Conservation (phyloP, 2,113 vertebrate genomes). For the Cyprinodon tularosa region DNA sequence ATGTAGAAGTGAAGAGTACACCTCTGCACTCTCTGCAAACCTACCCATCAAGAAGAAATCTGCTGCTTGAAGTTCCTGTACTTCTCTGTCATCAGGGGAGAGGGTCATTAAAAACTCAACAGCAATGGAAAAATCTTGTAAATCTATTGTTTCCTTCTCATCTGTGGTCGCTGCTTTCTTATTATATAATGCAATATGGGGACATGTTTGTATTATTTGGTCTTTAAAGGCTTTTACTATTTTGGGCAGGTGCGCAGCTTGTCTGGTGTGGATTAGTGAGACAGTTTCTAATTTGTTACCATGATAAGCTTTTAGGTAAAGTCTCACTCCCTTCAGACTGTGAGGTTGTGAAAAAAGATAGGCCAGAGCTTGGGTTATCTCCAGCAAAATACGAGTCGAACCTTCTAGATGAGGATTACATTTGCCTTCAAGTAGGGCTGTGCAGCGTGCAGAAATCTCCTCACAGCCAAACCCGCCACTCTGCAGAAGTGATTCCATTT, state of each 20-base stretch:
- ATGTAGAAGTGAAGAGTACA: constrained; percentile 76
- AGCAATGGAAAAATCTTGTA: constrained; percentile 53
- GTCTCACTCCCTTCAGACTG: constrained; percentile 62
- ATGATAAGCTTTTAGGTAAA: constrained; percentile 84
- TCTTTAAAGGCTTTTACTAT: constrained; percentile 76
- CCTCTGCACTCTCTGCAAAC: constrained; percentile 81
- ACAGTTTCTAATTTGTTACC: constrained; percentile 63
- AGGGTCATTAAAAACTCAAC: constrained; percentile 80
- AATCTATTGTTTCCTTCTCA: constrained; percentile 10
- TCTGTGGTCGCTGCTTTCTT: constrained; percentile 8
- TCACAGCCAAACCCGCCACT: constrained; percentile 60
- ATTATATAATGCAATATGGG: constrained; percentile 25
- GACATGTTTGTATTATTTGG: constrained; percentile 48
- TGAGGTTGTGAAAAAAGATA: constrained; percentile 76
- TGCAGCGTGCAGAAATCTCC: constrained; percentile 82
- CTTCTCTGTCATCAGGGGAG: constrained; percentile 64
- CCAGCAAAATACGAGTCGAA: constrained; percentile 70
- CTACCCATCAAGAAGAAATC: constrained; percentile 74
- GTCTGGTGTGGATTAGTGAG: constrained; percentile 78
- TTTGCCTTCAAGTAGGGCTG: constrained; percentile 75
- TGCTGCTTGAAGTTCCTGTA: constrained; percentile 73
- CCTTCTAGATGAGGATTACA: constrained; percentile 10
- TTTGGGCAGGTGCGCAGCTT: constrained; percentile 80
- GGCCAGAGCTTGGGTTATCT: constrained; percentile 85
- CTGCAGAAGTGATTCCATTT: constrained; percentile 84